These are phyloP conservation scores for Drosophila bunnanda DNA, from an alignment of 2,888 invertebrate genomes.

Conservation along the genomic window DNA sequence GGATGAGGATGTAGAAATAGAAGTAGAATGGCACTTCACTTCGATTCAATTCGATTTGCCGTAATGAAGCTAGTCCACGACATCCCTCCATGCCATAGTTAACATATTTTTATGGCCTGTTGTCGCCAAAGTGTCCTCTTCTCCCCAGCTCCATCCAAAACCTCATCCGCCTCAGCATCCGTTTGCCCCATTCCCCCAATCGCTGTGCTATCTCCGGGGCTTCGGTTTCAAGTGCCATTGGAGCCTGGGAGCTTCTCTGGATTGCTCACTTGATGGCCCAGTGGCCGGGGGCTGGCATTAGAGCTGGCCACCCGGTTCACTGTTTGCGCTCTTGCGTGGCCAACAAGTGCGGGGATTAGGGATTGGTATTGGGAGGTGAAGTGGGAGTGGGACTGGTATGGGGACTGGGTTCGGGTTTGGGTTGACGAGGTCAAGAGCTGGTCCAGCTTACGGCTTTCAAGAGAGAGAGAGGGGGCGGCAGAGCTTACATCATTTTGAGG, in stretches of 20 bases:
- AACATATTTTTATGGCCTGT: conserved; percentile 69
- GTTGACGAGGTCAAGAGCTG: conserved; percentile 29
- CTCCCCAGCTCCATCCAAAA: conserved; percentile 9
- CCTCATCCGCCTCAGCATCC: conserved; percentile 35
- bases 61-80: conserved; percentile 34
- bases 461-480: too few species aligned
- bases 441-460: conserved; percentile 4
- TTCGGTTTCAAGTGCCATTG: conserved; percentile 40
- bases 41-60: conserved; percentile 49
- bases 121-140: conserved; percentile 61
- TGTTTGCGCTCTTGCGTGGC: conserved; percentile 33
- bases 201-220: conserved; percentile 39
- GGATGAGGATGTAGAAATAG: conserved; percentile 17
- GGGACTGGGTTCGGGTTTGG: background rate
- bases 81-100: conserved; percentile 53
- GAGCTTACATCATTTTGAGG: conserved; percentile 30
- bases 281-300: background rate
- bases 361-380: background rate
- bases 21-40: conserved; percentile 24
- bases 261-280: conserved; percentile 40
- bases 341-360: conserved; percentile 29
- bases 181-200: conserved; percentile 6
- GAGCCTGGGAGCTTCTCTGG: conserved; percentile 25
- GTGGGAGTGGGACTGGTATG: background rate
- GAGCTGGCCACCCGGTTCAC: conserved; percentile 10